phyloP scores from a whole-genome alignment of 2,888 invertebrate genomes.

The Amphipoea oculea region DNA sequence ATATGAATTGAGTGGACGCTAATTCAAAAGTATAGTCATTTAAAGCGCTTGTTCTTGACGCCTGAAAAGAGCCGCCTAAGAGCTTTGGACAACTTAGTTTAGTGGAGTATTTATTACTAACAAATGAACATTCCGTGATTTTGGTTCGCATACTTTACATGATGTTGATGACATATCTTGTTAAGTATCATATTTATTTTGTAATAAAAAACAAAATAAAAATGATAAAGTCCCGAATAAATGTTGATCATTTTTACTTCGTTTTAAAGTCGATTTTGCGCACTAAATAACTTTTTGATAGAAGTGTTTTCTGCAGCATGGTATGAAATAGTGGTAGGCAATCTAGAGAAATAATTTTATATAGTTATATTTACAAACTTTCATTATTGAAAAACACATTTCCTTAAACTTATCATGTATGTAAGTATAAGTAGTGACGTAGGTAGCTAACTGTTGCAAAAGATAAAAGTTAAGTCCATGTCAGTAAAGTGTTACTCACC shows the following conservation, averaged over 20 bases:
- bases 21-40: constrained; percentile 82
- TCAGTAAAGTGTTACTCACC: constrained; percentile 76
- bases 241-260: background rate
- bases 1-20: constrained; percentile 84
- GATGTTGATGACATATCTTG: constrained; percentile 14
- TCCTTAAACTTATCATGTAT: background rate
- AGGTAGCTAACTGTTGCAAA: constrained; percentile 62
- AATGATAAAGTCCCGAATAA: background rate
- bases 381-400: background rate
- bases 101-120: constrained; percentile 51
- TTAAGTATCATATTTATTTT: constrained; percentile 15
- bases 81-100: constrained; percentile 67
- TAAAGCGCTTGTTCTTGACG: constrained; percentile 75
- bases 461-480: constrained; percentile 64
- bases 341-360: background rate
- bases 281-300: background rate
- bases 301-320: background rate
- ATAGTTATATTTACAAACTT: background rate
- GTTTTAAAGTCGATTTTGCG: background rate
- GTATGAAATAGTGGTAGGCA: background rate
- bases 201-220: background rate
- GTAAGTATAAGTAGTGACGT: background rate
- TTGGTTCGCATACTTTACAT: constrained; percentile 24
- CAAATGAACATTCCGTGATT: constrained; percentile 46
- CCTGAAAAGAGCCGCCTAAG: constrained; percentile 73